Conservation (phyloP, 1,140 invertebrate species). For the Bombus superbus region DNA sequence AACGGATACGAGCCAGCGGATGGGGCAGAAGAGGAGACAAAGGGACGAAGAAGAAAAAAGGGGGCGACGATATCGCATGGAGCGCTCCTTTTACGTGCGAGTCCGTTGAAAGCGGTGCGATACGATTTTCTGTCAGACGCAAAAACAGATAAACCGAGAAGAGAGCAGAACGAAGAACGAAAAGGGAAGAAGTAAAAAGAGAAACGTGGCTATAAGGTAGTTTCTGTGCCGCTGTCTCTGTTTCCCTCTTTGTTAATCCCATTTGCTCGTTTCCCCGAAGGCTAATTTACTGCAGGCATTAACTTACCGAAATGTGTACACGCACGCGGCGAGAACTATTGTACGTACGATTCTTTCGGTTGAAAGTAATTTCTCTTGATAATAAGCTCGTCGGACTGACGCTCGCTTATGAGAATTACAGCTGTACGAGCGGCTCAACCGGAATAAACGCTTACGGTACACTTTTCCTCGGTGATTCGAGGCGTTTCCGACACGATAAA, state of each 20-base stretch:
- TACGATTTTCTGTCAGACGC: slow-evolving; percentile 25
- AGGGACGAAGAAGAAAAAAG: not conserved
- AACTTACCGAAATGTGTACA: slow-evolving; percentile 18
- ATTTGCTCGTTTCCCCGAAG: not conserved
- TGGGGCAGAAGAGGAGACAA: too few relatives aligned
- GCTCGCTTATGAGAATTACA: slow-evolving; percentile 43
- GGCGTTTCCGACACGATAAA: not conserved
- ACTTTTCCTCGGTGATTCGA: slow-evolving; percentile 42
- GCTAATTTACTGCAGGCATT: slow-evolving; percentile 32
- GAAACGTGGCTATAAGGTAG: not conserved
- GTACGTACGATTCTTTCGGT: slow-evolving; percentile 20
- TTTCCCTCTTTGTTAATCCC: not conserved
- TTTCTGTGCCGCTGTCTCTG: not conserved
- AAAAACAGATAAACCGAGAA: not conserved
- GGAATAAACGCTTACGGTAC: slow-evolving; percentile 61
- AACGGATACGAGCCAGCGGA: too few relatives aligned
- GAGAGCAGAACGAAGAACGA: not conserved
- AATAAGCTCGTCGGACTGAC: slow-evolving; percentile 45
- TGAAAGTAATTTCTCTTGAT: slow-evolving; percentile 52
- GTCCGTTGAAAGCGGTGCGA: slow-evolving; percentile 4
- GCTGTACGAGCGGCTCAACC: slow-evolving; percentile 18
- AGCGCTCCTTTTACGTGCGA: not conserved
- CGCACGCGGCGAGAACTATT: not conserved
- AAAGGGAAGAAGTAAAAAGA: not conserved
- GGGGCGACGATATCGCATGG: not conserved